These are phyloP conservation scores for Isurus oxyrinchus DNA, from an alignment of 2,113 vertebrate genomes.

Conservation along the genomic window DNA sequence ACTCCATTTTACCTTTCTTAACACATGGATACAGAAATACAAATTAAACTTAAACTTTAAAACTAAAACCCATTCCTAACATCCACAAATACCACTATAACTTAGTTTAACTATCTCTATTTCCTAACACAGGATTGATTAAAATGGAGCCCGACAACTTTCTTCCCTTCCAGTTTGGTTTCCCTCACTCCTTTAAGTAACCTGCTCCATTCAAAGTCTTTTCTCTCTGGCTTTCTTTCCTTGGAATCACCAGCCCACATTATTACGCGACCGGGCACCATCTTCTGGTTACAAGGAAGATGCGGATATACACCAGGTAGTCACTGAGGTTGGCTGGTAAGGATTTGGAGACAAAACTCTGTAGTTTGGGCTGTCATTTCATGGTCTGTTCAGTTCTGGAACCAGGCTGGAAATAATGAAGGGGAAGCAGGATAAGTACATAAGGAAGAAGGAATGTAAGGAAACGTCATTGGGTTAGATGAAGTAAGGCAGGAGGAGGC, in stretches of 20 bases:
- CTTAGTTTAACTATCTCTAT: no score
- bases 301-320: neutral
- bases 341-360: neutral
- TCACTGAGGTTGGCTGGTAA: neutral
- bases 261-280: neutral
- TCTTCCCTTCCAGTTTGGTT: no score
- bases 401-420: neutral
- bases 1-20: no score
- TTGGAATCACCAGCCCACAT: neutral
- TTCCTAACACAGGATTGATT: no score
- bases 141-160: no score
- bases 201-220: no score
- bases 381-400: neutral
- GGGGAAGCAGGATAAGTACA: neutral
- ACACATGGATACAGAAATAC: no score
- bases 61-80: no score
- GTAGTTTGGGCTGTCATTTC: neutral
- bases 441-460: neutral
- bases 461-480: neutral
- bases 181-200: no score
- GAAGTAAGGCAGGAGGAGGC: no score
- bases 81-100: no score
- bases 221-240: neutral
- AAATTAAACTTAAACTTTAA: no score
- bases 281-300: neutral